Base-by-base conservation (phyloP, 2,113 vertebrate genomes). In the Pangasianodon hypophthalmus region DNA sequence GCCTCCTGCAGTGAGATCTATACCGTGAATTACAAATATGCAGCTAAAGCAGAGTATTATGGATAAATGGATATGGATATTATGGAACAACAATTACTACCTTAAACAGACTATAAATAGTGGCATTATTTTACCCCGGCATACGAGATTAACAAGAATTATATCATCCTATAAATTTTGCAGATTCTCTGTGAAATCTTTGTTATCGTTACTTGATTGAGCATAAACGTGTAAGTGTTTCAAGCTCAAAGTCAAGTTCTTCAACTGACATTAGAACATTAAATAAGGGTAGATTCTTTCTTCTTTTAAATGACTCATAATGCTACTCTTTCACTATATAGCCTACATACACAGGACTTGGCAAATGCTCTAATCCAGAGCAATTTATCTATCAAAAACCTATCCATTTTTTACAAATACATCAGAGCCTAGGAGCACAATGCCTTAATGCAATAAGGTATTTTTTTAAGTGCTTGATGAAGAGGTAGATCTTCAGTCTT, bases 21-120 rank as follows among this genome's bases (percentile, higher is more conserved):
- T 54, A 86, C 77, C 24, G 26, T 69, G 79, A 90, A 86, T 82
- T 87, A 82, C 75, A 90, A 58, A 54, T 46, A 84, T n/a, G 88
- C 52, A 50, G 50, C 56, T 32, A 71, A 56, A 84, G 58, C 41
- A 37, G 18, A 60, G 67, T n/a, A 37, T 77, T 48, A 58, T 46
- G 69, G 67, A 56, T 85, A 73, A 88, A 84, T 84, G 32, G 37
- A 37, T 37, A 60, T 50, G 64, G 54, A 75, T 80, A 50, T 29
- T 67, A 26, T 79, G 83, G 71, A 84, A 86, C 41, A 88, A 56
- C 21, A 79, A 90, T n/a, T 32, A 29, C 50, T 87, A 29, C 29
- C 41, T 69, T 69, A 44, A 41, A 82, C 50, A 67, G 19, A 56
- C 7, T 10, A 60, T 6, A 32, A 60, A 29, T 11, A 71, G 48